Conservation (phyloP, 2,888 invertebrate species). For the Torymus tubicola region DNA sequence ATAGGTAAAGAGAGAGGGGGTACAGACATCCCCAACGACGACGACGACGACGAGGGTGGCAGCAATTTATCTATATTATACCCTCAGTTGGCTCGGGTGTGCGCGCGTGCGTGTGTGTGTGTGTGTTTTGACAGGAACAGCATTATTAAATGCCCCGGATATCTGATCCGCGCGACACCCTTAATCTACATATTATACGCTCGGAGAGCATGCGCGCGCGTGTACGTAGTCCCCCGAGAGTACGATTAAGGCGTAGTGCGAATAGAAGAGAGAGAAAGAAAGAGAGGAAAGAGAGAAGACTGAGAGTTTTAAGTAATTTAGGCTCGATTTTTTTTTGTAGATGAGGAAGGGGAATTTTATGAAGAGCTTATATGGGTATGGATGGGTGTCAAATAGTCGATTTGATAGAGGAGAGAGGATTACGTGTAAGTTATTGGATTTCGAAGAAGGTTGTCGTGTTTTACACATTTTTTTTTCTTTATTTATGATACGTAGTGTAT, state of each 20-base stretch:
- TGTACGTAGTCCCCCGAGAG: conserved; percentile 53
- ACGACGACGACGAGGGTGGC: conserved; percentile 52
- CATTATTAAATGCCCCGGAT: conserved; percentile 76
- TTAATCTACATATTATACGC: conserved; percentile 76
- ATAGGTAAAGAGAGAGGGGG: conserved; percentile 7
- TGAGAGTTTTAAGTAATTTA: conserved; percentile 45
- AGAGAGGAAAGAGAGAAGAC: neutral
- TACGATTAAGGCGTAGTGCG: no score
- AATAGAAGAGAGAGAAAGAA: conserved; percentile 2
- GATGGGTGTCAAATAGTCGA: no score
- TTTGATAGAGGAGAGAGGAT: no score
- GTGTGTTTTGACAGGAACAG: conserved; percentile 76
- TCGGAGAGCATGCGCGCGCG: conserved; percentile 67
- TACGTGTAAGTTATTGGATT: no score
- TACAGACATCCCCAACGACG: conserved; percentile 19
- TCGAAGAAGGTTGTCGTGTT: no score
- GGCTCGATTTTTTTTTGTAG: conserved; percentile 4
- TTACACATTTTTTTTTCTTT: no score
- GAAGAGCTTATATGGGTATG: no score
- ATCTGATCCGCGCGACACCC: conserved; percentile 75
- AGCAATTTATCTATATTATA: conserved; percentile 76
- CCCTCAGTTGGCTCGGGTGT: conserved; percentile 72
- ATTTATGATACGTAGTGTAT: no score
- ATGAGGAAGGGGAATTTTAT: neutral
- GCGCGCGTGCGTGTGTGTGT: conserved; percentile 62